Evolutionary conservation across 2,888 invertebrate species (phyloP), one percentile per base, ranked within the genome.

Genomic region (Dromius quadrimaculatus): DNA sequence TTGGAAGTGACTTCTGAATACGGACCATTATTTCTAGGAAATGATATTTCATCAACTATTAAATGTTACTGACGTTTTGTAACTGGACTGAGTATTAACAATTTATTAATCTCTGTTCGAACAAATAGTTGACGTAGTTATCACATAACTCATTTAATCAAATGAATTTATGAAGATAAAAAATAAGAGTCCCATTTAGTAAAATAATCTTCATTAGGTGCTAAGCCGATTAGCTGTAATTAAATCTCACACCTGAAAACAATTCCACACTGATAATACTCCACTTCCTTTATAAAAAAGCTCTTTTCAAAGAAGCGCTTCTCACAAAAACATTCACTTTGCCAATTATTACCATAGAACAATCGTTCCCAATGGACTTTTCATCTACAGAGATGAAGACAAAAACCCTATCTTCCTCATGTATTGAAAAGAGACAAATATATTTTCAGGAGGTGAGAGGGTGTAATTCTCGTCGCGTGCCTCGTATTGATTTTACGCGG

Each of bases 251-350:
- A 54, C 15, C 28, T 54, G 13, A 54, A 47, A 54, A 54, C 50
- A 54, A 54, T 54, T 54, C 28, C 28, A 28, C 50, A 54, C 50
- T 54, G 28, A 28, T n/a, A n/a, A n/a, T 41, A 13, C 41, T 15
- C 15, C 15, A 41, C 11, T 41, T 11, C 19, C n/a, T 28, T 15
- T 23, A 28, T 28, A 54, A 54, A n/a, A 54, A 54, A 54, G 15
- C 50, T 54, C 50, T 28, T 54, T 54, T 54, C 15, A 54, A 63
- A 63, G 63, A 23, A 45, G 6, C 41, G 17, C 22, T 17, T 63
- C 63, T 28, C 43, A 63, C 45, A 63, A 63, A 63, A 63, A 45
- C 41, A 63, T 43, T 63, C 63, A 63, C 63, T 63, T 63, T 43
- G 23, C 45, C 63, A 63, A 63, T 63, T 63, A 59, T 59, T 59